phyloP scores from a whole-genome alignment of 2,888 invertebrate species.

The Tinea pellionella region DNA sequence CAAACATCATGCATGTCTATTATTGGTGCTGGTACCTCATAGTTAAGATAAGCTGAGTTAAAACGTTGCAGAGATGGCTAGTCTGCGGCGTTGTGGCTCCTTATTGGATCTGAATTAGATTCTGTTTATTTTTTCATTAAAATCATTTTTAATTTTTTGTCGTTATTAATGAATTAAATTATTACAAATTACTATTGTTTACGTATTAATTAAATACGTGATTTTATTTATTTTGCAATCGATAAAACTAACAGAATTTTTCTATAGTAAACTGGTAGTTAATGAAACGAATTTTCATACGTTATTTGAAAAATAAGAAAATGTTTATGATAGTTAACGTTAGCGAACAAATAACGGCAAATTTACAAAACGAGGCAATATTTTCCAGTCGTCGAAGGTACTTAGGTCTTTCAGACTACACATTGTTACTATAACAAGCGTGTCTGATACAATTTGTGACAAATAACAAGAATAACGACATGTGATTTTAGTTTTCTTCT shows the following conservation, averaged over 20 bases:
- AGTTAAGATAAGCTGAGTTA: conserved; percentile 56
- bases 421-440: neutral
- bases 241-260: too few relatives aligned
- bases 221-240: too few relatives aligned
- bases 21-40: conserved; percentile 24
- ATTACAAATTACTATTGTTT: too few relatives aligned
- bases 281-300: too few relatives aligned
- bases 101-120: conserved; percentile 4
- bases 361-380: neutral
- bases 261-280: too few relatives aligned
- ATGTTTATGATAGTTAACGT: neutral
- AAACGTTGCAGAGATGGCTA: conserved; percentile 10
- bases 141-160: neutral
- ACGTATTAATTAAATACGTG: too few relatives aligned
- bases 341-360: neutral
- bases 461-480: neutral
- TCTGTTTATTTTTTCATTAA: neutral
- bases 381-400: neutral
- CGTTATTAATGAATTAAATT: neutral
- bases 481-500: neutral
- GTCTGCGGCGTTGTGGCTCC: neutral
- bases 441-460: neutral
- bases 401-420: neutral
- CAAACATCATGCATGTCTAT: neutral
- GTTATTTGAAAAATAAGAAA: neutral